A percentile compares a stretch with the other conserved stretches of the same genome.
Conservation (phyloP, 2,888 invertebrate species). For the Athripsodes cinereus region DNA sequence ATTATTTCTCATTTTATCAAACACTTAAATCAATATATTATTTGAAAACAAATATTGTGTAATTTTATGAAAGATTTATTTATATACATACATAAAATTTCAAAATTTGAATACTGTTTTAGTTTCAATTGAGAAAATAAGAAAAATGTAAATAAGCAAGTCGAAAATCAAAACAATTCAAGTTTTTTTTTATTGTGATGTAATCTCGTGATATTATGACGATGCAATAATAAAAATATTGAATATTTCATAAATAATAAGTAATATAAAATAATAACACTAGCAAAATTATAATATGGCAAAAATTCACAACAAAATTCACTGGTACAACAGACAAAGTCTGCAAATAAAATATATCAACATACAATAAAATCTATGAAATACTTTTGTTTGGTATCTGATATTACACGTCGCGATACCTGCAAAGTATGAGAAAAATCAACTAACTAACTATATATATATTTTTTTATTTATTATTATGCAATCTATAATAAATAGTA, state of each 20-base stretch:
- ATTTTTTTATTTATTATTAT: too few species aligned
- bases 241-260: background rate
- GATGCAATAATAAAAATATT: background rate
- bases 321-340: background rate
- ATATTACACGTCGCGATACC: background rate
- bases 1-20: too few species aligned
- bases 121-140: too few species aligned
- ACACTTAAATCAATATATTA: too few species aligned
- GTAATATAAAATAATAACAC: background rate
- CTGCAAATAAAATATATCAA: background rate
- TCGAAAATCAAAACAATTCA: background rate
- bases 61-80: too few species aligned
- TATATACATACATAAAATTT: too few species aligned
- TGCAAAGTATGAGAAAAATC: too few species aligned
- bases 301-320: conserved; percentile 1
- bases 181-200: background rate
- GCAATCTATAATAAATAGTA: too few species aligned
- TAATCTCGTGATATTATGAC: background rate
- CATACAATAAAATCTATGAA: background rate
- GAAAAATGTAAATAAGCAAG: background rate
- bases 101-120: too few species aligned
- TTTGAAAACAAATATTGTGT: conserved; percentile 10
- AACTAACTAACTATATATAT: too few species aligned
- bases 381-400: background rate
- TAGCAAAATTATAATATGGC: background rate